Evolutionary conservation across 53 echinoderm and acorn worm genomes (phyloP), one percentile per base, ranked within the genome.

Genomic region (Paracentrotus lividus): DNA sequence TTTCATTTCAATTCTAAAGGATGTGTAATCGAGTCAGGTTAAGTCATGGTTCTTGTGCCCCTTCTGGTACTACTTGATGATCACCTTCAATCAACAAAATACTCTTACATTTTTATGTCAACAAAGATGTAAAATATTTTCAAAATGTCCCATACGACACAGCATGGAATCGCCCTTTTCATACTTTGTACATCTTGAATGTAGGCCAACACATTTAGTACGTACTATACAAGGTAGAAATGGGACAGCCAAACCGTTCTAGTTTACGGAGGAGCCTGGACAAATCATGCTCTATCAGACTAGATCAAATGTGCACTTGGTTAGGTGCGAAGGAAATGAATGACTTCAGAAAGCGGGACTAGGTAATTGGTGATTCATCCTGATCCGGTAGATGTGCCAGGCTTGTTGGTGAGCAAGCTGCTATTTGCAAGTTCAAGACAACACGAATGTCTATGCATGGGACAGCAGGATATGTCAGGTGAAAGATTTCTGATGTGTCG

Each of bases 291-390:
- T 31, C 32, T 34, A 86, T 56, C 36, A 86, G 34, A 34, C 8
- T 20, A 34, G 53, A 89, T 40, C 52, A 47, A 90, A 90, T 90
- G 90, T 90, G 34, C 90, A 72, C 72, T 90, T 90, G 75, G 36
- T 72, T 72, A 51, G 66, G 72, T 26, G 9, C 49, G 34, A 42
- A 52, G 90, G 90, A 90, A 90, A 90, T 90, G 90, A 72, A 90
- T 90, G 90, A 90, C 72, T 90, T 90, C 33, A 51, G 90, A 69
- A 45, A 90, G 51, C 90, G 90, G 90, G 68, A 72, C 51, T 29
- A 16, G 52, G 27, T 90, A 90, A 90, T 90, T 90, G 90, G 75
- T 90, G 90, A 90, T 90, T 90, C 90, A 90, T 90, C 90, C 72
- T 26, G 72, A 72, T 38, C 72, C 72, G 27, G 72, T 15, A 2